Conservation (phyloP, 2,888 invertebrate species). For the Nasonia oneida region DNA sequence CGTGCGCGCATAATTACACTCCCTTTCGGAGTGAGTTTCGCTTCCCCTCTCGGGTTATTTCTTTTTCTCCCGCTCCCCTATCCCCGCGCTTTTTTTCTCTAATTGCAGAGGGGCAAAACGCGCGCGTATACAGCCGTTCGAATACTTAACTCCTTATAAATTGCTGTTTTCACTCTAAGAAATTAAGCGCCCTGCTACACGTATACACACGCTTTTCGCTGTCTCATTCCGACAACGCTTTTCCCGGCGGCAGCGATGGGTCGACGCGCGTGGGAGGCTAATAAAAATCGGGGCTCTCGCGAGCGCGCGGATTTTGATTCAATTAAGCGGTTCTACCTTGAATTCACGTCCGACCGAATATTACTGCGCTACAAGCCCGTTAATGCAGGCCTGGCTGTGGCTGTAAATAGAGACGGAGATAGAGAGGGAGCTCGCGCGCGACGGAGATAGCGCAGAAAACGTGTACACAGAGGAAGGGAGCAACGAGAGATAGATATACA, state of each 20-base stretch:
- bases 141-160: constrained; percentile 23
- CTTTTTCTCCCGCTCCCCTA: neutral
- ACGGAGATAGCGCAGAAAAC: constrained; percentile 8
- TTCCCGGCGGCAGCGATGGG: too few species aligned
- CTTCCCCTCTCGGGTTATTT: neutral
- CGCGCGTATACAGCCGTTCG: neutral
- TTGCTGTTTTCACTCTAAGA: constrained; percentile 22
- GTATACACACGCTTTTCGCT: neutral
- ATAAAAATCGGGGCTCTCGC: constrained; percentile 42
- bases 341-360: constrained; percentile 56
- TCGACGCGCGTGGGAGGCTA: constrained; percentile 30
- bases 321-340: constrained; percentile 55
- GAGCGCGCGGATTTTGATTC: constrained; percentile 56
- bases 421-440: neutral
- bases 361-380: constrained; percentile 41
- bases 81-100: neutral
- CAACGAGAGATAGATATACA: constrained; percentile 18
- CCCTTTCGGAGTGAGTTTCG: constrained; percentile 15
- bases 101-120: constrained; percentile 14
- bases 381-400: constrained; percentile 37
- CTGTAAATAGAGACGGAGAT: constrained; percentile 51
- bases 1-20: constrained; percentile 22
- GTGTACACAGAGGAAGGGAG: neutral
- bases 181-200: neutral
- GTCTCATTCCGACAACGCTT: neutral